Base-by-base conservation (phyloP, 2,797 vertebrate species). In the Siniperca undulata region DNA sequence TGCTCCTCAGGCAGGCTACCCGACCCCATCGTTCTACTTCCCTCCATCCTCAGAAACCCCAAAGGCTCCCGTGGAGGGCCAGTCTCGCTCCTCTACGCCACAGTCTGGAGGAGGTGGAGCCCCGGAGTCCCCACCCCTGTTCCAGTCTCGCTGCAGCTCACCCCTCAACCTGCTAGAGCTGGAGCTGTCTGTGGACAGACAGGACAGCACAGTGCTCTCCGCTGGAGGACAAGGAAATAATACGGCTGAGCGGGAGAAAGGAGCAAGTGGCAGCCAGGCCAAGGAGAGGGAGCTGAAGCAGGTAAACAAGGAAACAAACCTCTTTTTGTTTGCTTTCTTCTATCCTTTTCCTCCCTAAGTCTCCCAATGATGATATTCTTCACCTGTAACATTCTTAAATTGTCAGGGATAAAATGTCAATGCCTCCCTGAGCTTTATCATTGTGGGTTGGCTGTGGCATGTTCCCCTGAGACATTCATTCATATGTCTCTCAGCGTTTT, bases 101-200 rank as follows among this genome's bases (percentile, higher is more conserved):
- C 94, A 92, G 34, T 97, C 96, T 0, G 55, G 78, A 53, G 92
- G 91, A 16, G 94, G 84, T 8, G 89, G 89, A 2, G 96, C 95
- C 61, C 95, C 92, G 12, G 88, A 90, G 0, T 97, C 97, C 0
- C 97, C 97, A 0, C 96, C 96, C 0, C 89, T 98, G 11, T 98
- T 98, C 88, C 97, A 98, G 86, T 99, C 99, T 0, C 92, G 97
- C 22, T 98, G 97, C 92, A 99, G 98, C 94, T 98, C 98, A 0
- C 98, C 98, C 0, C 95, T 98, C 55, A 99, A 99, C 85, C 95
- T 99, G 59, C 94, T 99, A 7, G 98, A 99, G 85, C 93, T 99
- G 86, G 98, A 99, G 80, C 97, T 97, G 79, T 92, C 93, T 0
- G 83, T 91, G 1, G 97, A 97, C 82, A 92, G 83, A 60, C 93